Evolutionary conservation across 2,113 vertebrate genomes (phyloP), one percentile per base, ranked within the genome.

Genomic region (Paedocypris sp.): DNA sequence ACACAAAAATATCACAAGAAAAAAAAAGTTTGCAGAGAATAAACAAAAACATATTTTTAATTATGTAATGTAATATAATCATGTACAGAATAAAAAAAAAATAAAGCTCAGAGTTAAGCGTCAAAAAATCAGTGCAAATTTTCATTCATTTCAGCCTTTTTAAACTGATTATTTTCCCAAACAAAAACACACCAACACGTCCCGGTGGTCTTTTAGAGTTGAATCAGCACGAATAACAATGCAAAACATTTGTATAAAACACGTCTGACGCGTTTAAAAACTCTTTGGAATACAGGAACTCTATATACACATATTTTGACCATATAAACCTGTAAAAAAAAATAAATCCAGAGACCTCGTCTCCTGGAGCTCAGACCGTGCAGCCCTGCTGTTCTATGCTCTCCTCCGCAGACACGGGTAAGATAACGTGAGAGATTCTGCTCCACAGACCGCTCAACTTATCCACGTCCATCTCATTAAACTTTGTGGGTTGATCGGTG

Each of bases 401-500:
- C n/a, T 70, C 29, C 56, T 80, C 83, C 46, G 69, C 28, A 28
- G 56, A 45, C 56, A 86, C 86, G 1, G 86, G 86, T 28, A 87
- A 69, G 33, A 86, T 80, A 28, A 87, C 72, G 46, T 87, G 86
- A 9, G 86, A 86, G 66, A 87, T 86, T 7, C 86, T 84, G 38
- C 86, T 87, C 86, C 86, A 87, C 48, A 87, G 75, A 32, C 86
- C 86, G 15, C 83, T 60, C 1, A 86, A 80, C 51, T 86, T 87
- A 45, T 87, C 78, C 2, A 76, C 60, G 64, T 87, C 84, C 80
- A 87, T 87, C 45, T 54, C 70, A 71, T 86, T 78, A 35, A 77
- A 86, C 23, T 71, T 70, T 1, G 75, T 60, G 0, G 70, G 72
- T n/a, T 56, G 53, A 5, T 28, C 43, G 1, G 74, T 47, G 4